These are phyloP conservation scores for Cynopterus brachyotis DNA, from an alignment of 2,113 vertebrate genomes.

Conservation along the genomic window DNA sequence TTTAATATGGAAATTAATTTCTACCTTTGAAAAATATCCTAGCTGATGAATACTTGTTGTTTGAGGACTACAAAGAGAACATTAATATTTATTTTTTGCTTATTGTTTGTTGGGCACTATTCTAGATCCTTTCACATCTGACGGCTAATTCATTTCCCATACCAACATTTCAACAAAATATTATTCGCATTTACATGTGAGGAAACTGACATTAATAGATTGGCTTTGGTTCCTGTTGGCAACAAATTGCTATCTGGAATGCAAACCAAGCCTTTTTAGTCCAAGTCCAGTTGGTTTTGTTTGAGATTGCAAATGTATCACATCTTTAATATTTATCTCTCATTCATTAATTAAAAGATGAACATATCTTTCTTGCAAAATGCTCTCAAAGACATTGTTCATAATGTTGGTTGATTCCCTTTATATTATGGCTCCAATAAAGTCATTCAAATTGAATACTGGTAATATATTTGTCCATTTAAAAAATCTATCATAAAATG, in stretches of 20 bases:
- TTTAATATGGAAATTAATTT: constrained; percentile 12
- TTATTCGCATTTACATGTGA: not conserved
- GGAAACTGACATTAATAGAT: not conserved
- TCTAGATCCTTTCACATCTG: constrained; percentile 18
- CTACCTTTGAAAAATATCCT: not conserved
- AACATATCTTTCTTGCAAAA: not conserved
- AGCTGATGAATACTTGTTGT: constrained; percentile 6
- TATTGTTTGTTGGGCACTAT: not conserved
- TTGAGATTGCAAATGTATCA: not conserved
- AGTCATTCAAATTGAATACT: not conserved
- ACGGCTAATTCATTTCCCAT: not conserved
- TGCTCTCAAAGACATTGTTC: not conserved
- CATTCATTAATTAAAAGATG: constrained; percentile 21
- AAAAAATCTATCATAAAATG: not conserved
- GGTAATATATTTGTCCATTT: not conserved
- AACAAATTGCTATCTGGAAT: not conserved
- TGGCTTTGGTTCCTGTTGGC: constrained; percentile 27
- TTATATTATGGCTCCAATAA: not conserved
- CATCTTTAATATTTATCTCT: not conserved
- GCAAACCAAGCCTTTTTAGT: not conserved
- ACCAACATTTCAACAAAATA: not conserved
- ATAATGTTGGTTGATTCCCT: not conserved
- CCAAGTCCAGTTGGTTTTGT: not conserved
- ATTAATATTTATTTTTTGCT: constrained; percentile 25
- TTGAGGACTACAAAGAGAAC: not conserved